Conservation (phyloP, 2,888 invertebrate genomes). For the Cephus pygmeus region DNA sequence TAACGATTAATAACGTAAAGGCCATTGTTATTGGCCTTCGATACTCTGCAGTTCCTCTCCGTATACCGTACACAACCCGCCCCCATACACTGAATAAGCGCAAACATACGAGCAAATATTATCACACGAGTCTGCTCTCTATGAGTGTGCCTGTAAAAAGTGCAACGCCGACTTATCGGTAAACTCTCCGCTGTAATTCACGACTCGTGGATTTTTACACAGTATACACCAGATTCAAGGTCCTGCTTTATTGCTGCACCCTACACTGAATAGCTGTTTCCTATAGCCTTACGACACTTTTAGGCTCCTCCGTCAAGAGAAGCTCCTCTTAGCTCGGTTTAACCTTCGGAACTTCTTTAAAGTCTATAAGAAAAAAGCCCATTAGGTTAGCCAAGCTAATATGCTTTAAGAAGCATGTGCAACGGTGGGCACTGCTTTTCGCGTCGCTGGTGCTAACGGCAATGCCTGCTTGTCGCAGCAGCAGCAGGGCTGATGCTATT, state of each 20-base stretch:
- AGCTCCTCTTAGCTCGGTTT: background rate
- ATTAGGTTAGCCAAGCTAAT: slow-evolving; percentile 28
- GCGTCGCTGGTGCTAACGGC: background rate
- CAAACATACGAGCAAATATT: slow-evolving; percentile 2
- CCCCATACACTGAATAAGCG: background rate
- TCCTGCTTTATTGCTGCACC: background rate
- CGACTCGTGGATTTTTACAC: background rate
- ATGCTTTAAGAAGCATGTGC: slow-evolving; percentile 40
- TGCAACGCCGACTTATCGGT: background rate
- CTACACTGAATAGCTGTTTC: background rate
- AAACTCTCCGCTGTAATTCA: background rate
- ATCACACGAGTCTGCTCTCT: background rate
- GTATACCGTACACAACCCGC: background rate
- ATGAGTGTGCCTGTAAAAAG: background rate
- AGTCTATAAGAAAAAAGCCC: slow-evolving; percentile 23
- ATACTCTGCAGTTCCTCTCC: background rate
- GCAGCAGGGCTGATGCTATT: background rate
- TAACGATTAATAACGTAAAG: background rate
- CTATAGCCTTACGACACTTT: background rate
- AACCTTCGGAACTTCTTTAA: background rate
- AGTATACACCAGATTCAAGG: background rate
- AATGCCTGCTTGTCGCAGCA: background rate
- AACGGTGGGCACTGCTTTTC: slow-evolving; percentile 18
- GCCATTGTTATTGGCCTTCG: slow-evolving; percentile 1
- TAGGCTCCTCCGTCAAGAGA: background rate